Evolutionary conservation across 2,797 vertebrate species (phyloP), one percentile per base, ranked within the genome.

Genomic region (Nannoperca obscura): DNA sequence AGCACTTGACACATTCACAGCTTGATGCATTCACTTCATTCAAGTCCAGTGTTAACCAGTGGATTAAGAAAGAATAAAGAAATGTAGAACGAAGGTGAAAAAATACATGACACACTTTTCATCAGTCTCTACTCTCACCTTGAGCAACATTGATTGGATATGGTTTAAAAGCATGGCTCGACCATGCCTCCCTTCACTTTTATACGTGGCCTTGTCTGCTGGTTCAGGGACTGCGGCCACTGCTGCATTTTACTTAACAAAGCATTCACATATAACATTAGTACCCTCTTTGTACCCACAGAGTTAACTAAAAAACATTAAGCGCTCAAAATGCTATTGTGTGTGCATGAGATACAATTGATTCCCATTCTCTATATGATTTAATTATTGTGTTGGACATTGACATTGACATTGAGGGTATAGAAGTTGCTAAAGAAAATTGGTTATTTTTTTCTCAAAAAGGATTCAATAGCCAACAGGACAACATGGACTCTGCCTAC

Each of bases 1-100:
- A 22, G 19, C 42, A 52, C 61, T 73, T 47, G 70, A 77, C 73
- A 77, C 83, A 78, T 70, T 64, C 59, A 27, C 36, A 62, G 69
- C 63, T 19, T 7, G 11, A 53, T 12, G 38, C 1, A 34, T 86
- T 72, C 46, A 54, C 30, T 15, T 7, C 32, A 34, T 34, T 34
- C 49, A 63, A 34, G 62, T 78, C 69, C 49, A 64, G 54, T 13
- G 40, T 63, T 46, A 52, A 66, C 4, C 40, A 58, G 30, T 0
- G 59, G 67, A 69, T 49, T 34, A 22, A 44, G 66, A 68, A 55
- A 68, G 30, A 57, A 20, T 36, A 40, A 24, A 15, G 38, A 32
- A 38, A 8, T 36, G 34, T 4, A 38, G 11, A 40, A 27, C 24
- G n/a, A 36, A 32, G 2, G 53, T 4, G 13, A 53, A 20, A 64